Evolutionary conservation across 1,140 invertebrate species (phyloP).

Genomic region (Hylaeus volcanicus): DNA sequence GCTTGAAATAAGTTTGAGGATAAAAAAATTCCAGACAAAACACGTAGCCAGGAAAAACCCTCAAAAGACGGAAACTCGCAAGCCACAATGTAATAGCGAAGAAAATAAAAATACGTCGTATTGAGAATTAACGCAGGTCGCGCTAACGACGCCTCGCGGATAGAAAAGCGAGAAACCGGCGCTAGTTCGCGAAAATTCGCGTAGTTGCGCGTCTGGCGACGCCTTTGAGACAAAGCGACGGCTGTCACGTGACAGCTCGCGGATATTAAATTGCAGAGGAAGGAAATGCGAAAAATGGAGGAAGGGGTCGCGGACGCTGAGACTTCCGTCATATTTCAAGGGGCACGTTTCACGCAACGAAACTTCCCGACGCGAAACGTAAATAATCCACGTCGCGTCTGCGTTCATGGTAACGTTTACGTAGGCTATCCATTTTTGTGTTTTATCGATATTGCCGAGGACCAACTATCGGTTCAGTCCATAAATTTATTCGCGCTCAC

Average conservation of each 20-base stretch:
- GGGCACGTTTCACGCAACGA: conserved; percentile 56
- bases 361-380: conserved; percentile 47
- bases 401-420: not conserved
- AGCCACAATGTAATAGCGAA: not conserved
- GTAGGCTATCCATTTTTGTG: conserved; percentile 13
- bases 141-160: conserved; percentile 22
- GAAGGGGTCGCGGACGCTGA: not conserved
- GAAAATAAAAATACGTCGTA: not conserved
- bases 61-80: not conserved
- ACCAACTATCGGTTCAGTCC: too few relatives aligned
- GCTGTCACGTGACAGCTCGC: conserved; percentile 31
- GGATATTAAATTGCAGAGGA: conserved; percentile 55
- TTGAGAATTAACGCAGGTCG: not conserved
- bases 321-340: conserved; percentile 53
- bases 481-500: too few relatives aligned
- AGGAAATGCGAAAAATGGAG: conserved; percentile 8
- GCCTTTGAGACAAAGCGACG: conserved; percentile 11
- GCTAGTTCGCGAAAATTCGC: conserved; percentile 25
- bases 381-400: conserved; percentile 43
- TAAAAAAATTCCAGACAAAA: not conserved
- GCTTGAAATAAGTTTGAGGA: not conserved
- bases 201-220: conserved; percentile 34
- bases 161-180: not conserved
- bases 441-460: conserved; percentile 7
- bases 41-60: too few relatives aligned